Conservation (phyloP, 2,113 vertebrate species). For the Burhinus oedicnemus region DNA sequence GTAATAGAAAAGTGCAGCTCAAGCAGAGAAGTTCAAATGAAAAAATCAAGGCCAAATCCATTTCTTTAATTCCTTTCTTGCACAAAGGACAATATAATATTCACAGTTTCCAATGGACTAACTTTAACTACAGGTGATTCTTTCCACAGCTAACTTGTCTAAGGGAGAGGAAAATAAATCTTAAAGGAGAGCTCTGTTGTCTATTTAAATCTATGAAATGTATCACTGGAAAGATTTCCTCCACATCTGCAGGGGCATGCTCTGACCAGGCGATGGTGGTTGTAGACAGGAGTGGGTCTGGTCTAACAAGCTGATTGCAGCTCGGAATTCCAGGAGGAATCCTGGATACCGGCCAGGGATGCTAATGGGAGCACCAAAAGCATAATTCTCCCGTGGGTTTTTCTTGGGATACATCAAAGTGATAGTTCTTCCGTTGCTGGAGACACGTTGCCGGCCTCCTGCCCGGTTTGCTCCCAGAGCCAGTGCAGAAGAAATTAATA, state of each 20-base stretch:
- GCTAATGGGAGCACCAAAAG: background rate
- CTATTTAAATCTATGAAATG: background rate
- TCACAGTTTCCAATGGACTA: constrained; percentile 38
- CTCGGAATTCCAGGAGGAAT: background rate
- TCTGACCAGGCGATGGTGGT: background rate
- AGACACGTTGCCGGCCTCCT: background rate
- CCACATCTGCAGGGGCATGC: background rate
- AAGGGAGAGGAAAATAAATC: constrained; percentile 3
- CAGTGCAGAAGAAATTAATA: background rate
- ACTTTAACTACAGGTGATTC: constrained; percentile 51
- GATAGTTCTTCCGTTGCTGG: background rate
- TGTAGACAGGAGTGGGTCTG: background rate
- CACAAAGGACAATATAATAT: constrained; percentile 54
- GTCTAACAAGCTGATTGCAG: background rate
- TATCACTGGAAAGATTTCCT: background rate
- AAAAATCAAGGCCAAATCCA: constrained; percentile 65
- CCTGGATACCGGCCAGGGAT: background rate
- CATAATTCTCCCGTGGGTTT: fast-evolving
- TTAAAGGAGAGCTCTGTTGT: background rate
- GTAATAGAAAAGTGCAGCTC: constrained; percentile 67
- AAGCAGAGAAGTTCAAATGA: constrained; percentile 72
- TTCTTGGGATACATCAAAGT: background rate
- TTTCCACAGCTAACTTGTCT: background rate
- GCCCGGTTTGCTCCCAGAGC: background rate
- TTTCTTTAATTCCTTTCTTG: constrained; percentile 59